Evolutionary conservation across 2,797 vertebrate species (phyloP), one percentile per base, ranked within the genome.

Genomic region (Pelochelys cantorii): DNA sequence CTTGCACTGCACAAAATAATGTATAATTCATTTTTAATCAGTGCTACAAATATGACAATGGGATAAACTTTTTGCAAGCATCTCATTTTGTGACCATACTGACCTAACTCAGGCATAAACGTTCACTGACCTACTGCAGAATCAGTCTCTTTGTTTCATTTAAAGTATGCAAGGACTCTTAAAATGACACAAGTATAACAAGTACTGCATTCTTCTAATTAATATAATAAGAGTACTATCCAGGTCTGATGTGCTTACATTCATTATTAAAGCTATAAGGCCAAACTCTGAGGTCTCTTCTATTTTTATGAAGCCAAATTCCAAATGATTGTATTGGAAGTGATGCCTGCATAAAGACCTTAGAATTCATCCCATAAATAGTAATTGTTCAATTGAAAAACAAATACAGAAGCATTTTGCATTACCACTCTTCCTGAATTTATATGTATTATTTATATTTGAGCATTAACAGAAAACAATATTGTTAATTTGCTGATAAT

Each of bases 341-440:
- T 80, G 55, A 80, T 85, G 42, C 71, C 71, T 79, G 31, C 42
- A 56, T 86, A 88, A 85, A 42, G 0, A 89, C 8, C 42, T 54
- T 59, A 34, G 4, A 2, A 1, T 54, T 74, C 93, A 81, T 15
- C 65, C 53, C 81, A 74, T 11, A 81, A 84, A 86, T 8, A 92
- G 55, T 31, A 60, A 90, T 77, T 75, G 8, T 84, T 52, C 68
- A 77, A 42, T 65, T 92, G 83, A 86, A 92, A 60, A 92, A 90
- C 18, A 89, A 84, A 77, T 25, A 20, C 80, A 93, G 79, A 92
- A 95, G 87, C 29, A 79, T 57, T 79, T 59, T 27, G 9, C 11
- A 5, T 1, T 74, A 74, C 29, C 86, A 79, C 55, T 87, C 93
- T 86, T 79, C 78, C 12, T 23, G 80, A 37, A 2, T 52, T 81